These are phyloP conservation scores for Clarias macrocephalus DNA, from an alignment of 2,113 vertebrate genomes.

Conservation along the genomic window DNA sequence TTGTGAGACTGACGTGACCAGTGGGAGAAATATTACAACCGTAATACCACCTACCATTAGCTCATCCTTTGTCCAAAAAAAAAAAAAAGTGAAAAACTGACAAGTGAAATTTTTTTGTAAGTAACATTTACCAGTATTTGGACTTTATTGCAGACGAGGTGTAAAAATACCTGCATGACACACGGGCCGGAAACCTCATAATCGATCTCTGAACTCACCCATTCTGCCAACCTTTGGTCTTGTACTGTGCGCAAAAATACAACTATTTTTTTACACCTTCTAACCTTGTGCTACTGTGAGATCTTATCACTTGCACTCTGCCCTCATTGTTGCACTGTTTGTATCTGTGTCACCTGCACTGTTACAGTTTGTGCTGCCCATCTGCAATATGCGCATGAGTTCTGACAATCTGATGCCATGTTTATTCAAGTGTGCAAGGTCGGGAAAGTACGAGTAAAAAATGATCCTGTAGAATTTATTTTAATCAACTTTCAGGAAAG, in stretches of 20 bases:
- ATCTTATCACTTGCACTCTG: neutral
- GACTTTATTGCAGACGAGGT: neutral
- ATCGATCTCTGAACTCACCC: neutral
- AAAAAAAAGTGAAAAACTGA: too few relatives aligned
- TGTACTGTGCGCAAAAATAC: neutral
- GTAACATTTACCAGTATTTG: neutral
- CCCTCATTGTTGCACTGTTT: neutral
- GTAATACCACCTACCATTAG: neutral
- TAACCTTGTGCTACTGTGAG: neutral
- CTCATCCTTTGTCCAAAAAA: neutral
- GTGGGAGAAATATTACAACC: slow-evolving; percentile 30
- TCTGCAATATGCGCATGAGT: neutral
- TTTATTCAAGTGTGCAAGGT: neutral
- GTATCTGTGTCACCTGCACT: neutral
- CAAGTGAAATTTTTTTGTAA: too few relatives aligned
- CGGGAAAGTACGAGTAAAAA: neutral
- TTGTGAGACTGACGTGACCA: slow-evolving; percentile 30
- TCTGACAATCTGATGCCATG: neutral
- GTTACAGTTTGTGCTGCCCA: neutral
- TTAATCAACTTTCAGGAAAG: too few relatives aligned
- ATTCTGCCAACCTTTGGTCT: neutral
- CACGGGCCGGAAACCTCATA: neutral
- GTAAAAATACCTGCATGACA: neutral
- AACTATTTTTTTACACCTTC: neutral
- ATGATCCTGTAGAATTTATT: too few relatives aligned